These are phyloP conservation scores for Parnassius mnemosyne DNA, from an alignment of 2,888 invertebrate species.

Conservation along the genomic window DNA sequence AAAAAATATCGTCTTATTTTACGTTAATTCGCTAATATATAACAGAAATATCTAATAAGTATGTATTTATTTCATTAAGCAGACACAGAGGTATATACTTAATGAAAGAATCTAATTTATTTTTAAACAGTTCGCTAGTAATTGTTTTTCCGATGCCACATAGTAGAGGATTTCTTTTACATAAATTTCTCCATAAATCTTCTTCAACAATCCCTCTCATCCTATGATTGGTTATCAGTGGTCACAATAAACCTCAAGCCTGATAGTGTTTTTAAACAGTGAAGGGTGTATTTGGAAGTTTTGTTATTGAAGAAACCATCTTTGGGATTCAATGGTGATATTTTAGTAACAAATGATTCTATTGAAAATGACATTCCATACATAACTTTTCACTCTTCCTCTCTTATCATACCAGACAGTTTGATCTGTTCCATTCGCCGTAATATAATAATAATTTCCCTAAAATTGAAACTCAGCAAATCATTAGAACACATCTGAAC, in stretches of 20 bases:
- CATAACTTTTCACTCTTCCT: slow-evolving; percentile 98
- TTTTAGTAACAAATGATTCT: slow-evolving; percentile 97
- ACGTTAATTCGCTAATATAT: too few species aligned
- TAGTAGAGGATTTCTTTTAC: slow-evolving; percentile 91
- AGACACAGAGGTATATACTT: slow-evolving; percentile 84
- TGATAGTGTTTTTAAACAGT: slow-evolving; percentile 97
- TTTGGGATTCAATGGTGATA: slow-evolving; percentile 95
- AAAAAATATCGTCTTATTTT: not conserved
- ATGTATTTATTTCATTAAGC: too few species aligned
- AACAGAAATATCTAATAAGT: too few species aligned
- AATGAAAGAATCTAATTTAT: slow-evolving; percentile 92
- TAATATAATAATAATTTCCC: slow-evolving; percentile 95
- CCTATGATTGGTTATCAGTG: slow-evolving; percentile 92
- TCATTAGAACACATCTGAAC: too few species aligned
- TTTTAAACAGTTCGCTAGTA: slow-evolving; percentile 94
- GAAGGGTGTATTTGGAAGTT: slow-evolving; percentile 97
- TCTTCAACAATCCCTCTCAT: slow-evolving; percentile 91
- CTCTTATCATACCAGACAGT: slow-evolving; percentile 94
- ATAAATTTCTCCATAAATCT: slow-evolving; percentile 95
- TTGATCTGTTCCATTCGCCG: slow-evolving; percentile 97
- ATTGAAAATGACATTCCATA: slow-evolving; percentile 99
- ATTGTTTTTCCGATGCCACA: slow-evolving; percentile 91
- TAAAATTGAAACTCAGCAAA: too few species aligned
- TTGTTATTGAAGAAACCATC: slow-evolving; percentile 95
- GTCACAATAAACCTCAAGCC: slow-evolving; percentile 97